These are phyloP conservation scores for Poecile atricapillus DNA, from an alignment of 2,113 vertebrate species.

Conservation along the genomic window DNA sequence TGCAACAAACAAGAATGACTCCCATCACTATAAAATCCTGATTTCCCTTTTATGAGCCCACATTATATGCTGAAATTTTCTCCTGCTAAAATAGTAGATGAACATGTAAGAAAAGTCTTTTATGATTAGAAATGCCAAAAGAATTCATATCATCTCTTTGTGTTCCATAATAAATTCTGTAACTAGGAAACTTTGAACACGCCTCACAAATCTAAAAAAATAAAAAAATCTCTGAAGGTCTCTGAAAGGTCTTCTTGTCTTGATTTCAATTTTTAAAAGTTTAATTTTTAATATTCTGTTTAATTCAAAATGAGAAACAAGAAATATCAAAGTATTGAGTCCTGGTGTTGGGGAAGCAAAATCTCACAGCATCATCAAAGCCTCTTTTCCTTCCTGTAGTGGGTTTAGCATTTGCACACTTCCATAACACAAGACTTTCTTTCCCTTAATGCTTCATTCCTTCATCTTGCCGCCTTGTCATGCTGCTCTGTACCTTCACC, in stretches of 20 bases:
- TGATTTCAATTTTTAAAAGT: background rate
- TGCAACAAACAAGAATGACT: background rate
- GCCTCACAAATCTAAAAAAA: background rate
- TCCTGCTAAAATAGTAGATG: background rate
- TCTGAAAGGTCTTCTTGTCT: background rate
- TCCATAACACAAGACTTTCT: background rate
- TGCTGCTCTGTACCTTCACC: background rate
- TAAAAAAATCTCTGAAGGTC: background rate
- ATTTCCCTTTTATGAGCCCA: background rate
- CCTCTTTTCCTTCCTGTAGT: background rate
- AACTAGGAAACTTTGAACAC: background rate
- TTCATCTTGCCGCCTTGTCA: background rate
- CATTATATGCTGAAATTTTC: background rate
- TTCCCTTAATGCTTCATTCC: background rate
- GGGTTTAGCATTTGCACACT: too few relatives aligned
- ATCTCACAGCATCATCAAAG: background rate
- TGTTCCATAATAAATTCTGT: background rate
- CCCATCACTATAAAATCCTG: background rate
- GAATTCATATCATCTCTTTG: background rate
- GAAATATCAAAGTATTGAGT: background rate
- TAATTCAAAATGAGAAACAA: background rate
- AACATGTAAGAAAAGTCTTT: background rate
- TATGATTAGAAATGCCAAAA: background rate
- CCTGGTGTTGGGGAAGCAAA: background rate
- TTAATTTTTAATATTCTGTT: background rate